Base-by-base conservation (phyloP, 1,140 invertebrate genomes). In the Drosophila obscura region DNA sequence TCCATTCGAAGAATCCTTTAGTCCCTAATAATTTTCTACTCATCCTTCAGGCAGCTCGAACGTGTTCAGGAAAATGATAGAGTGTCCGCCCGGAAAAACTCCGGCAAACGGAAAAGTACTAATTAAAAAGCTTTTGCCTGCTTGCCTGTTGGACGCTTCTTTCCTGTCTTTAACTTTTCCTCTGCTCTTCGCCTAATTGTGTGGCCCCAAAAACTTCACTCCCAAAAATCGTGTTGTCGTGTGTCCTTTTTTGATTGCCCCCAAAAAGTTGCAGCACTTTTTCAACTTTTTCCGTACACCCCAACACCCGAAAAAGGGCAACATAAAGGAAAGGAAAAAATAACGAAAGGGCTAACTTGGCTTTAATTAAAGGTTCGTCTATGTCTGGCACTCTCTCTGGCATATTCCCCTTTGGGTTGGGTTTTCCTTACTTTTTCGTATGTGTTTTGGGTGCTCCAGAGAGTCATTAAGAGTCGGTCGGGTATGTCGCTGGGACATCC, bases 381-480 rank as follows among this genome's bases (percentile, higher is more conserved):
- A 56, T 76, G 64, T 77, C 78, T 77, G 61, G 53, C 45, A 39
- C 19, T 44, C 19, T 56, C 59, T 63, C 51, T 41, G 22, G 22
- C 22, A 24, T 0, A 24, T 24, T 24, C 22, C 51, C 52, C 7
- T 39, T 2, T 24, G 31, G 4, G 4, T 26, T n/a, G 19, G 19
- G 19, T 22, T 15, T 50, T 26, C 26, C 39, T 15, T 61, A 41
- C 35, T 58, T 66, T 71, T 79, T 22, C 74, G 73, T 68, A 82
- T 85, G 79, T 82, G 78, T 73, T 76, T 63, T 68, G 57, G 75
- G 66, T 68, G 60, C 82, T 82, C 83, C 46, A 59, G 84, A 88
- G 83, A 83, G 76, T 77, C 83, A 88, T 88, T 88, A 88, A 80
- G 77, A 73, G 67, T 66, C 79, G 65, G 64, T 77, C 68, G 80